A percentile compares a stretch with the other conserved stretches of the same genome.
Conservation (phyloP, 2,113 vertebrate genomes). For the Ceuthmochares aereus region DNA sequence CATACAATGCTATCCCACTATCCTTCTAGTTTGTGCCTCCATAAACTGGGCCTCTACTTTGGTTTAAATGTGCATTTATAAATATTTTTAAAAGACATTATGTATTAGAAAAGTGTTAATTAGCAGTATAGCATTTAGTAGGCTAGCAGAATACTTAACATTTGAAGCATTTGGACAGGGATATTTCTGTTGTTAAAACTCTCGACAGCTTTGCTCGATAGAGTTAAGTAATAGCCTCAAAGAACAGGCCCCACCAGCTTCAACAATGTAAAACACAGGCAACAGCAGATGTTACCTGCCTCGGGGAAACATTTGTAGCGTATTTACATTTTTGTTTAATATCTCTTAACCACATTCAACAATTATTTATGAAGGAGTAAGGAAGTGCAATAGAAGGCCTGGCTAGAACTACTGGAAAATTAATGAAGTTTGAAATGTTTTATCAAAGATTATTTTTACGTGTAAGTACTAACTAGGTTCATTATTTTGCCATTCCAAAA, state of each 20-base stretch:
- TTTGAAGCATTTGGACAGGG: neutral
- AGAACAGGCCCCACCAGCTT: neutral
- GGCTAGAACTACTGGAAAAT: neutral
- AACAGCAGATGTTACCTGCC: neutral
- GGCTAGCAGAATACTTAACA: neutral
- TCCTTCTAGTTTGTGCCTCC: neutral
- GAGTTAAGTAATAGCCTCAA: neutral
- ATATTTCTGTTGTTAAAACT: neutral
- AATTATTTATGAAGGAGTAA: neutral
- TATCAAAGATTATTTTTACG: conserved; percentile 4
- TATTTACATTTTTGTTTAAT: neutral
- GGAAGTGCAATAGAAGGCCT: neutral
- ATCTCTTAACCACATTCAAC: neutral
- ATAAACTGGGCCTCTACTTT: neutral
- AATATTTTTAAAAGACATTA: neutral
- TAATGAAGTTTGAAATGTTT: neutral
- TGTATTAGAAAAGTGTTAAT: neutral
- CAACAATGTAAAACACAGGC: neutral
- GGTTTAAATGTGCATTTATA: neutral
- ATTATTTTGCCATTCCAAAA: neutral
- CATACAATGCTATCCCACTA: fast-evolving
- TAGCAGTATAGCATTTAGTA: neutral
- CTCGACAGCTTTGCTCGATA: neutral
- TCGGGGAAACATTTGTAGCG: neutral
- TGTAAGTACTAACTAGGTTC: neutral